These are phyloP conservation scores for Hipposideros larvatus DNA, from an alignment of 2,797 vertebrate species.

Conservation along the genomic window DNA sequence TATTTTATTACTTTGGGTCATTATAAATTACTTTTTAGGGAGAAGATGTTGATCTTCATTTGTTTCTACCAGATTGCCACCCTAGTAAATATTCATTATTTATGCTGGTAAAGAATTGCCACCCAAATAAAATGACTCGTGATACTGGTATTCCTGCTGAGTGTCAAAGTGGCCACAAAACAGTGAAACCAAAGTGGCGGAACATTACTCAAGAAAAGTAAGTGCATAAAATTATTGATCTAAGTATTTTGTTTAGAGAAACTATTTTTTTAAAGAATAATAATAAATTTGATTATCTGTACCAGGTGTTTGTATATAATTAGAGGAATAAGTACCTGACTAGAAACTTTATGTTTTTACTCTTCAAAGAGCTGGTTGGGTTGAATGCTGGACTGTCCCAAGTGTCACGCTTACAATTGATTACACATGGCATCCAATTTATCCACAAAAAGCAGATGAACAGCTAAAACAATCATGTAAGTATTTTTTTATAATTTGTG, in stretches of 20 bases:
- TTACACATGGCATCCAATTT: conserved; percentile 99
- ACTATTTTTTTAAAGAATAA: background rate
- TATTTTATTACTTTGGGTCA: conserved; percentile 45
- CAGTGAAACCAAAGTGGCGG: conserved; percentile 94
- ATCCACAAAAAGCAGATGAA: conserved; percentile 97
- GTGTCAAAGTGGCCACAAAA: conserved; percentile 92
- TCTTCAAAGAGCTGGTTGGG: conserved; percentile 94
- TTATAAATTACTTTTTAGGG: conserved; percentile 86
- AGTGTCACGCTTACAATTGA: conserved; percentile 97
- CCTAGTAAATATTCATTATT: conserved; percentile 97
- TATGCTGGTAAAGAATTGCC: conserved; percentile 96
- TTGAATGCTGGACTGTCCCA: conserved; percentile 99
- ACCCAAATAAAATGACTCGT: conserved; percentile 91
- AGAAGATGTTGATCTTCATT: conserved; percentile 97
- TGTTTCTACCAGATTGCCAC: conserved; percentile 98
- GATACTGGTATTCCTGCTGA: conserved; percentile 93
- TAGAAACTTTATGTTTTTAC: background rate
- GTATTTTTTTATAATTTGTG: conserved; percentile 78
- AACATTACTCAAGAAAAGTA: conserved; percentile 97
- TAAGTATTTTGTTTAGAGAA: background rate
- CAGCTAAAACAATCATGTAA: conserved; percentile 97
- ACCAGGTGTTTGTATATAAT: background rate
- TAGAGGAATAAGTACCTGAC: conserved; percentile 30
- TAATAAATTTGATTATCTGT: background rate
- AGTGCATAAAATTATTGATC: conserved; percentile 81